Percentiles rank a stretch among this genome's conserved stretches.
Evolutionary conservation across 2,888 invertebrate genomes (phyloP).

Genomic region (Molanna angustata): DNA sequence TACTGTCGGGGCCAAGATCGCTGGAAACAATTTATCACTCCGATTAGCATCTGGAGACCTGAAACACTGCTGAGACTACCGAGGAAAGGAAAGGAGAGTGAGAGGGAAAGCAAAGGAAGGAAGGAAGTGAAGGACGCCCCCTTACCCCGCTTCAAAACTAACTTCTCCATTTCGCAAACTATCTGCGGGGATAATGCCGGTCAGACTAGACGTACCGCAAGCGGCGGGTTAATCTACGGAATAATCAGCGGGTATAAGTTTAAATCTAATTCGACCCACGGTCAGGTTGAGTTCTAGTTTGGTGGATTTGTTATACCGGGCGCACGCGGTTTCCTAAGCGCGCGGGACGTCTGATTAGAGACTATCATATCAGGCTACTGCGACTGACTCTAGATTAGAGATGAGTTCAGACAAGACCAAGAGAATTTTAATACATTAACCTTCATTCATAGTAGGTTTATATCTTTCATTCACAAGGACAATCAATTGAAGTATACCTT

Average conservation of each 20-base stretch:
- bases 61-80: too few relatives aligned
- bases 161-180: conserved; percentile 21
- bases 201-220: conserved; percentile 20
- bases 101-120: too few relatives aligned
- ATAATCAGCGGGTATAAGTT: conserved; percentile 25
- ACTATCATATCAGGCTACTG: conserved; percentile 8
- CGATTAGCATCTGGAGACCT: conserved; percentile 23
- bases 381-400: too few relatives aligned
- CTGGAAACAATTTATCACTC: conserved; percentile 24
- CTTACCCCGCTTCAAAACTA: conserved; percentile 11
- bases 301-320: conserved; percentile 11
- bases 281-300: conserved; percentile 11
- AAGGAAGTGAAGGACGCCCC: too few relatives aligned
- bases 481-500: too few relatives aligned
- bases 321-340: neutral
- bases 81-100: too few relatives aligned
- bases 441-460: too few relatives aligned
- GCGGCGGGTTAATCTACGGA: conserved; percentile 29
- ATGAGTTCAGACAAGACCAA: too few relatives aligned
- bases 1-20: conserved; percentile 11
- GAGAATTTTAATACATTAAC: too few relatives aligned
- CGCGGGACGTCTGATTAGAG: conserved; percentile 5
- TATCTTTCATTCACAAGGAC: too few relatives aligned
- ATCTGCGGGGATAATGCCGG: conserved; percentile 17
- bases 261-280: conserved; percentile 26